Conservation (phyloP, 2,888 invertebrate genomes). For the Tortricodes alternella region DNA sequence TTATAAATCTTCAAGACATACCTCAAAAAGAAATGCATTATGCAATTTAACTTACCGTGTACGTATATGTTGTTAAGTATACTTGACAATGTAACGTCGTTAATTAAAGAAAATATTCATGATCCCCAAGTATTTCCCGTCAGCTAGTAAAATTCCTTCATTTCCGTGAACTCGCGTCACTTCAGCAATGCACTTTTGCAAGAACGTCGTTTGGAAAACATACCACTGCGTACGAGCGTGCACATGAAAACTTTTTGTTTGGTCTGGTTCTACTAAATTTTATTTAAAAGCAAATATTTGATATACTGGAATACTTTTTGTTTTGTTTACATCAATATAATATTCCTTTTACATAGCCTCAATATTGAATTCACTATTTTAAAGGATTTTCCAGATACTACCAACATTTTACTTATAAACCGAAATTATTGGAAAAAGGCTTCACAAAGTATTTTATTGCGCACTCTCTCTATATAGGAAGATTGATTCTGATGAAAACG, state of each 20-base stretch:
- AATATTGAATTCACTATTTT: not conserved
- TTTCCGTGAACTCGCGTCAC: conserved; percentile 41
- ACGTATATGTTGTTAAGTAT: too few relatives aligned
- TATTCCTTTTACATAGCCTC: not conserved
- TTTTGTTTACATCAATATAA: not conserved
- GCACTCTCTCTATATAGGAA: not conserved
- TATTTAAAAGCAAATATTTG: conserved; percentile 22
- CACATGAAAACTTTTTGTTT: conserved; percentile 26
- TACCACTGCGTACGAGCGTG: conserved; percentile 8
- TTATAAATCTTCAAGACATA: too few relatives aligned
- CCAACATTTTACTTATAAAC: too few relatives aligned
- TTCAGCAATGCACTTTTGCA: conserved; percentile 23
- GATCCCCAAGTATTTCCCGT: conserved; percentile 40
- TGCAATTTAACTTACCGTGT: too few relatives aligned
- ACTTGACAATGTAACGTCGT: too few relatives aligned
- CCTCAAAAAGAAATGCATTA: too few relatives aligned
- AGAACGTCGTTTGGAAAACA: conserved; percentile 29
- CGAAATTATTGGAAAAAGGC: too few relatives aligned
- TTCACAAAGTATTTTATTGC: too few relatives aligned
- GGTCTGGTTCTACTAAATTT: conserved; percentile 14
- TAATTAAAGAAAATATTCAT: too few relatives aligned
- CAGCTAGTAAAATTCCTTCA: conserved; percentile 48
- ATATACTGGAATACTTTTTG: conserved; percentile 1
- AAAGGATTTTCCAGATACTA: too few relatives aligned
- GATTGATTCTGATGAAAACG: not conserved